Base-by-base conservation (phyloP, 2,888 invertebrate genomes). In the Stenodera caucasica region DNA sequence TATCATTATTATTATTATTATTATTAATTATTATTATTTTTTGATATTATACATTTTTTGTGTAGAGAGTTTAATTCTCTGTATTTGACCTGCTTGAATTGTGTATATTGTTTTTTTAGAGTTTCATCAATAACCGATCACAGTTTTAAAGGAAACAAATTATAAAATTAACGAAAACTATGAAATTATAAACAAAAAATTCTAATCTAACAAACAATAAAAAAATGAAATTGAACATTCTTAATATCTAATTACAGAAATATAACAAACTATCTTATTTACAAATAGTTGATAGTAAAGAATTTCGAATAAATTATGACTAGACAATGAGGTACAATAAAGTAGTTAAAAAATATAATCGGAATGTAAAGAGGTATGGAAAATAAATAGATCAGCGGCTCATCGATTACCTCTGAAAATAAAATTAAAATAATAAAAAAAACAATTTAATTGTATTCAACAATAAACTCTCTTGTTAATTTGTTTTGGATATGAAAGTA, bases 31-130 rank as follows among this genome's bases (percentile, higher is more conserved):
- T 40, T 8, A 37, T 37, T 26, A 26, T 40, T 40, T 40, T 72
- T 70, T 76, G 75, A 77, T 77, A 75, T 73, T 73, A 69, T 72
- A 72, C 70, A 72, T 70, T 70, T 73, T 72, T 75, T 75, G 75
- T 74, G 75, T 74, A 77, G 72, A 73, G 73, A 72, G 71, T 72
- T 72, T 66, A 70, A 71, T 70, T 70, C 71, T 73, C 71, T 70
- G 75, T 76, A 77, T 77, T 77, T 78, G 78, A 78, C 77, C 78
- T 72, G 73, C 67, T 61, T 40, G 40, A 40, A 18, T 40, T 40
- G 40, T 40, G 65, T 66, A 68, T 67, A 61, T 18, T 55, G 68
- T 61, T 58, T 49, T 57, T 61, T 57, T 61, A 56, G 58, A 68
- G 40, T 40, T 40, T 18, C 11, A 18, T 15, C 15, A 61, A 58